Evolutionary conservation across 2,797 vertebrate species (phyloP), one percentile per base, ranked within the genome.

Genomic region (Gouania willdenowi): DNA sequence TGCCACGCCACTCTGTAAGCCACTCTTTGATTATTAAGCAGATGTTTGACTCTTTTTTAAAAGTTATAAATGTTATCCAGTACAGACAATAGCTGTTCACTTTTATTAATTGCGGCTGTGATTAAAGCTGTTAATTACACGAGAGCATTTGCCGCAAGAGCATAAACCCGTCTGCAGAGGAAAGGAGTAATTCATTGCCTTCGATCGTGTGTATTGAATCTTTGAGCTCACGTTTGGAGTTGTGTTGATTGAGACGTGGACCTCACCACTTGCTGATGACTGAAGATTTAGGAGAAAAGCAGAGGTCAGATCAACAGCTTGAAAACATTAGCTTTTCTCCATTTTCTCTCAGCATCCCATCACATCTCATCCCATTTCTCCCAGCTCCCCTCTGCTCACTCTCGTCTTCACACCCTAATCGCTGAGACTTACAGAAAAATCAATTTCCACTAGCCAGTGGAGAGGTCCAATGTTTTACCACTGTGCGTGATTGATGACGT

Each of bases 401-500:
- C 50, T 46, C 40, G 40, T 54, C 51, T 63, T 67, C 75, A 79
- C 74, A 76, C 79, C 72, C 74, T 82, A 83, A 86, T 83, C 75
- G 70, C 63, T 57, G 63, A 69, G 71, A 75, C 71, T 79, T 82
- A 77, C 65, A 83, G 74, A 77, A 82, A 82, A 83, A 83, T 83
- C 82, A 73, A 84, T 86, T 83, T 75, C 82, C 74, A 70, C 68
- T 71, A 70, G 43, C 72, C 52, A 16, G 56, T 24, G 43, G 66
- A 79, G 70, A 66, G 50, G 60, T 35, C 70, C 66, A 59, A 32
- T 76, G 71, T 79, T 79, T 79, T 71, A 77, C 70, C 67, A 12
- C 62, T 48, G 79, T 69, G 77, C 77, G 80, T 86, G 84, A 86
- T 86, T 78, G 79, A 86, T 81, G 80, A 83, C 58, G 52, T 54